Evolutionary conservation across 2,113 vertebrate species (phyloP).

Genomic region (Lophura nycthemera): DNA sequence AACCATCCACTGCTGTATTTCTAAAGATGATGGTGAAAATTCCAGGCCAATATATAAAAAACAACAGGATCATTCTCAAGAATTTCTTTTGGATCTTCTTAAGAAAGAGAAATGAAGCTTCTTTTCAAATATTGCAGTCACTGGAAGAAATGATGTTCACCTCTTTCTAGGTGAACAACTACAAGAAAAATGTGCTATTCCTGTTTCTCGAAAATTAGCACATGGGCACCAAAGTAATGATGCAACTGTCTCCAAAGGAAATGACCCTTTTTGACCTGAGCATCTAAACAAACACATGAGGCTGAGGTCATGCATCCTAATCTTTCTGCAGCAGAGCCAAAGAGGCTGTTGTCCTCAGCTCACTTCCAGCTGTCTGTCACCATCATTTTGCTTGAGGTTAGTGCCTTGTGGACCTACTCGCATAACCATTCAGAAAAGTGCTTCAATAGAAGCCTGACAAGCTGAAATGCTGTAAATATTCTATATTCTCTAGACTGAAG

Average conservation of each 20-base stretch:
- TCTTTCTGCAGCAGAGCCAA: background rate
- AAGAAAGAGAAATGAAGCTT: background rate
- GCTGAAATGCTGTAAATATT: background rate
- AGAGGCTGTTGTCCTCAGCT: background rate
- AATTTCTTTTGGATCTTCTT: background rate
- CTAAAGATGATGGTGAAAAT: background rate
- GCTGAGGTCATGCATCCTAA: background rate
- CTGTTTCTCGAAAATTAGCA: background rate
- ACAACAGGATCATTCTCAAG: background rate
- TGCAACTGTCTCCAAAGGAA: background rate
- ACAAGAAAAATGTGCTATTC: background rate
- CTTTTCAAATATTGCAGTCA: background rate
- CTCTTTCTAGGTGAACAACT: background rate
- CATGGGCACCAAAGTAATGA: background rate
- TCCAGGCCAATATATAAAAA: background rate
- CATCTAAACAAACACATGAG: background rate
- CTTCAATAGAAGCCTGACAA: background rate
- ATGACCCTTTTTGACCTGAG: background rate
- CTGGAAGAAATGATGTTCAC: background rate
- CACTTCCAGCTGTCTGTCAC: background rate
- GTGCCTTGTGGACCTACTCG: background rate
- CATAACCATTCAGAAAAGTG: fast-evolving
- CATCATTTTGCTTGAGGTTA: background rate
- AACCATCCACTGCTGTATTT: background rate
- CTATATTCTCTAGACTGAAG: background rate